Evolutionary conservation across 2,888 invertebrate species (phyloP).

Genomic region (Melinaea marsaeus): DNA sequence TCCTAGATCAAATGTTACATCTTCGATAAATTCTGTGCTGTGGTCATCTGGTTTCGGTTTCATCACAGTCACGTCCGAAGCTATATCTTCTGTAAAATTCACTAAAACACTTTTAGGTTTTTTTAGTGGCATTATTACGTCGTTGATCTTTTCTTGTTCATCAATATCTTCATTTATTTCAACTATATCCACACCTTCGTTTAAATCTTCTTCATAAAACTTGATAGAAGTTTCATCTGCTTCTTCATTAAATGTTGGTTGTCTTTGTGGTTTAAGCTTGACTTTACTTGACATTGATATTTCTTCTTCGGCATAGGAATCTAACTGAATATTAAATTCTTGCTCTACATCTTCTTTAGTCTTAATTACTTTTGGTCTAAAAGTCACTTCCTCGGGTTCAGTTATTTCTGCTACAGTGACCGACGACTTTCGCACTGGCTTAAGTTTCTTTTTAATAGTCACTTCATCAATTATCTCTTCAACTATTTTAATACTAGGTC

Average conservation of each 20-base stretch:
- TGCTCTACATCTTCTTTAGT: conserved; percentile 93
- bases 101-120: conserved; percentile 53
- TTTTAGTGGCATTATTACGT: conserved; percentile 60
- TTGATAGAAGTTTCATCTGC: conserved; percentile 86
- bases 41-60: conserved; percentile 59
- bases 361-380: conserved; percentile 85
- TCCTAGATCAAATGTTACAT: conserved; percentile 83
- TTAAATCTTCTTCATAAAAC: conserved; percentile 69
- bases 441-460: conserved; percentile 86
- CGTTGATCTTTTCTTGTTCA: conserved; percentile 62
- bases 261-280: conserved; percentile 84
- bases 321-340: conserved; percentile 91
- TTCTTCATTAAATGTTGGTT: conserved; percentile 86
- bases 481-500: conserved; percentile 65
- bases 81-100: conserved; percentile 55
- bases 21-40: conserved; percentile 72
- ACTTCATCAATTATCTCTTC: conserved; percentile 79
- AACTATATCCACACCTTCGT: conserved; percentile 58
- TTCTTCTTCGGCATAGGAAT: conserved; percentile 92
- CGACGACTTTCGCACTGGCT: conserved; percentile 80
- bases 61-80: conserved; percentile 54
- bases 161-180: conserved; percentile 71
- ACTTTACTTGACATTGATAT: conserved; percentile 91
- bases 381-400: conserved; percentile 87
- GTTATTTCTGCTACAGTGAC: conserved; percentile 84